Conservation (phyloP, 2,888 invertebrate genomes). For the Netelia fuscicornis region DNA sequence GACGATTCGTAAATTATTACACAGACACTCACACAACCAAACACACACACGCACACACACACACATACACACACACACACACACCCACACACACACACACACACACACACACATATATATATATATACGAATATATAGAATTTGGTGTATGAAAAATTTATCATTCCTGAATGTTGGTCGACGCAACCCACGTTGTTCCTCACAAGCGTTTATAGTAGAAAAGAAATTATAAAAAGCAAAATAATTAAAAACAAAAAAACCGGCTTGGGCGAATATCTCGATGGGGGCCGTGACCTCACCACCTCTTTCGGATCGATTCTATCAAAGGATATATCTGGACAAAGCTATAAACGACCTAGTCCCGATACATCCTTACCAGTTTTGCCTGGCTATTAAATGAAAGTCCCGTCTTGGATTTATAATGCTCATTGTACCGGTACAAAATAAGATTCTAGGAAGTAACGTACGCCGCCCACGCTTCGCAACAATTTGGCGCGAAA, state of each 20-base stretch:
- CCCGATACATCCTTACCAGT: conserved; percentile 40
- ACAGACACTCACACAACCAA: background rate
- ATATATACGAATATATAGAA: conserved; percentile 14
- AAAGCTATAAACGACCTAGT: conserved; percentile 21
- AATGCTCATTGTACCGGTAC: conserved; percentile 31
- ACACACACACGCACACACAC: background rate
- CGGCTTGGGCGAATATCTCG: conserved; percentile 18
- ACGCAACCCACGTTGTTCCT: conserved; percentile 13
- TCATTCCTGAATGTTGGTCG: conserved; percentile 19
- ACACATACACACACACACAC: too few species aligned
- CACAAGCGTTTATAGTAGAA: conserved; percentile 23
- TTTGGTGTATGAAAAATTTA: conserved; percentile 43
- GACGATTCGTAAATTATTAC: conserved; percentile 36
- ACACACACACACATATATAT: background rate
- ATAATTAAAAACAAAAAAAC: conserved; percentile 22
- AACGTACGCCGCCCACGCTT: conserved; percentile 54
- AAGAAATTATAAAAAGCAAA: conserved; percentile 16
- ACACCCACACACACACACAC: too few species aligned
- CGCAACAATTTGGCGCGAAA: conserved; percentile 15
- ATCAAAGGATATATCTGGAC: conserved; percentile 57
- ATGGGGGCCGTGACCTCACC: conserved; percentile 43
- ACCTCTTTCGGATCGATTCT: conserved; percentile 22
- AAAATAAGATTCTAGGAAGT: conserved; percentile 46
- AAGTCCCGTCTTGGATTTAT: conserved; percentile 47
- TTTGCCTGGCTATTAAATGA: conserved; percentile 25